These are phyloP conservation scores for Parnassius apollo DNA, from an alignment of 2,888 invertebrate genomes.

Conservation along the genomic window DNA sequence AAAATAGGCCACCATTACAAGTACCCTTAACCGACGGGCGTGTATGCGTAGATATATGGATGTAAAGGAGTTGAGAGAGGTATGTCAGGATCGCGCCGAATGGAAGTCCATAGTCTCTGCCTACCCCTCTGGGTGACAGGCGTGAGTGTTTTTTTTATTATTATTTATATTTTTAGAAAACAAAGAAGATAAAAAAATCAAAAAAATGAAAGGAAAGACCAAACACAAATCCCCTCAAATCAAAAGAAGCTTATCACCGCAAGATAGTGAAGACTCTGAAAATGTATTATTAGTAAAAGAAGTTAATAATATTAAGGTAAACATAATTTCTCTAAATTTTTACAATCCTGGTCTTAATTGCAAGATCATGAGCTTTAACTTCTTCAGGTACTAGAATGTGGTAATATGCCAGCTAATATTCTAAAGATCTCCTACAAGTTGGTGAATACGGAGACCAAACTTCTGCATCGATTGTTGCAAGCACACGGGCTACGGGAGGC, in stretches of 20 bases:
- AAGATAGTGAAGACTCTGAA: conserved; percentile 69
- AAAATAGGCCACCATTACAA: too few species aligned
- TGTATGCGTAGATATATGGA: too few species aligned
- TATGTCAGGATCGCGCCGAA: too few species aligned
- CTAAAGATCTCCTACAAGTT: conserved; percentile 90
- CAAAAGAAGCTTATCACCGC: conserved; percentile 46
- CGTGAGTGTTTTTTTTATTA: neutral
- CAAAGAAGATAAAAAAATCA: conserved; percentile 63
- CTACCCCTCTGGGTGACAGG: too few species aligned
- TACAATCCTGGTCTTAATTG: conserved; percentile 11
- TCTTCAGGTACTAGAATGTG: conserved; percentile 64
- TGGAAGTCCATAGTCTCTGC: too few species aligned
- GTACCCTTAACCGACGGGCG: too few species aligned
- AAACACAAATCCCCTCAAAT: conserved; percentile 46
- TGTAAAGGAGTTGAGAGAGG: too few species aligned
- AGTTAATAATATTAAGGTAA: conserved; percentile 70
- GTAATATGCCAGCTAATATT: conserved; percentile 83
- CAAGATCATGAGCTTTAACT: conserved; percentile 1
- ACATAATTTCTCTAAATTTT: neutral
- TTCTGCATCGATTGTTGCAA: conserved; percentile 87
- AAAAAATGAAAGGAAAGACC: conserved; percentile 62
- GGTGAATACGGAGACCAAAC: conserved; percentile 90
- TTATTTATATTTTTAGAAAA: conserved; percentile 33
- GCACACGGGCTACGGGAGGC: conserved; percentile 90
- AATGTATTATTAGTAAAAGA: conserved; percentile 59